Conservation (phyloP, 2,113 vertebrate species). For the Cepphus grylle region DNA sequence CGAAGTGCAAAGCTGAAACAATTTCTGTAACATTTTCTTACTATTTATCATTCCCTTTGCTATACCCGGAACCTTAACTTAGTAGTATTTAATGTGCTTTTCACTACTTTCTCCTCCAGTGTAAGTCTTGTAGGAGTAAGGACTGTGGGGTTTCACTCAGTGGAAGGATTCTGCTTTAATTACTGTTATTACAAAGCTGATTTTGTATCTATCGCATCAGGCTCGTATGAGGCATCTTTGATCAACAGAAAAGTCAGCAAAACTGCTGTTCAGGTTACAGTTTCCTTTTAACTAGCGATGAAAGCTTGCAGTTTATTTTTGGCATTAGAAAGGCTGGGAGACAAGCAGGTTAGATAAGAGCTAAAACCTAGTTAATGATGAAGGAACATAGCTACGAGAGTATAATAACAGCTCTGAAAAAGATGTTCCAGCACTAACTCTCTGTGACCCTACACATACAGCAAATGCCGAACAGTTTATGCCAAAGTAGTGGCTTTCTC, state of each 20-base stretch:
- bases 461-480: background rate
- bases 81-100: background rate
- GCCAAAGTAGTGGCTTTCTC: background rate
- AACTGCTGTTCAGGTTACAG: slow-evolving; percentile 30
- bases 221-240: background rate
- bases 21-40: background rate
- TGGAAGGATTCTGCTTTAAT: slow-evolving; percentile 23
- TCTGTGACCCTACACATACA: background rate
- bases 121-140: background rate
- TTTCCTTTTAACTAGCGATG: slow-evolving; percentile 51
- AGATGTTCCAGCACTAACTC: background rate
- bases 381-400: background rate
- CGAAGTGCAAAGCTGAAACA: background rate
- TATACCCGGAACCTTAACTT: background rate
- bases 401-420: background rate
- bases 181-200: slow-evolving; percentile 19
- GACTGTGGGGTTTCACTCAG: background rate
- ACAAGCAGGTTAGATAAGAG: slow-evolving; percentile 36
- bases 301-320: slow-evolving; percentile 53
- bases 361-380: slow-evolving; percentile 13
- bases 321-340: background rate
- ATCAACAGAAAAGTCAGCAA: slow-evolving; percentile 44
- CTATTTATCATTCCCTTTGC: background rate
- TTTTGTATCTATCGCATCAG: background rate
- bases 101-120: background rate